Conservation (phyloP, 2,888 invertebrate species). For the Sympetrum striolatum region DNA sequence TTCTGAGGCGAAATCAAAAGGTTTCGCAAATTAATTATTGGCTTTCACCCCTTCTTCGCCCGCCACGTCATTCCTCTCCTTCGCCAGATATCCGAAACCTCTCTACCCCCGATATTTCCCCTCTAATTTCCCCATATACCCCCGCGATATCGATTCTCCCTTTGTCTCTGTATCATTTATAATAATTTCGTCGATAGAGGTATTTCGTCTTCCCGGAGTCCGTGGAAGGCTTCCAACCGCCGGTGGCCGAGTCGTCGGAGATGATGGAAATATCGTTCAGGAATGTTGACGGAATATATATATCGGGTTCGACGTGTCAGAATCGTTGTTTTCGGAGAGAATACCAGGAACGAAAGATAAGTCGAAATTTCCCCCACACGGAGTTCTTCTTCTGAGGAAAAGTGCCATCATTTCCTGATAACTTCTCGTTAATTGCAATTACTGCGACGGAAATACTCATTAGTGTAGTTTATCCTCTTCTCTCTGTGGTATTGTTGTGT, state of each 20-base stretch:
- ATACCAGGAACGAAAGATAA: not conserved
- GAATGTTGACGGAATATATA: too few relatives aligned
- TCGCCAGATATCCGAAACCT: conserved; percentile 26
- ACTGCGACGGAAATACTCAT: too few relatives aligned
- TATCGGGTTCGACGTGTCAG: too few relatives aligned
- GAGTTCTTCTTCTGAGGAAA: not conserved
- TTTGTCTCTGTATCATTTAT: not conserved
- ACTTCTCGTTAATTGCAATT: not conserved
- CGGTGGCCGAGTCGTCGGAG: not conserved
- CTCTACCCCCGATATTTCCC: not conserved
- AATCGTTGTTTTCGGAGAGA: too few relatives aligned
- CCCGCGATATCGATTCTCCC: not conserved
- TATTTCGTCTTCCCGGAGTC: not conserved
- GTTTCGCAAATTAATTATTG: conserved; percentile 43
- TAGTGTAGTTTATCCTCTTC: too few relatives aligned
- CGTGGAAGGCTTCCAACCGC: too few relatives aligned
- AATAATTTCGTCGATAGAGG: too few relatives aligned
- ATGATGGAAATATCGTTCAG: too few relatives aligned
- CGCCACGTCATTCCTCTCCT: not conserved
- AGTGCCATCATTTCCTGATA: not conserved
- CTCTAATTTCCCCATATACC: not conserved
- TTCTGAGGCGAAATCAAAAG: conserved; percentile 37
- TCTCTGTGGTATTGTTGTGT: too few relatives aligned
- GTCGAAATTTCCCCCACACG: not conserved
- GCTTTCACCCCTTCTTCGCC: not conserved